A percentile compares a stretch with the other conserved stretches of the same genome.
phyloP scores from a whole-genome alignment of 2,888 invertebrate species.

The Pemphredon lugubris region DNA sequence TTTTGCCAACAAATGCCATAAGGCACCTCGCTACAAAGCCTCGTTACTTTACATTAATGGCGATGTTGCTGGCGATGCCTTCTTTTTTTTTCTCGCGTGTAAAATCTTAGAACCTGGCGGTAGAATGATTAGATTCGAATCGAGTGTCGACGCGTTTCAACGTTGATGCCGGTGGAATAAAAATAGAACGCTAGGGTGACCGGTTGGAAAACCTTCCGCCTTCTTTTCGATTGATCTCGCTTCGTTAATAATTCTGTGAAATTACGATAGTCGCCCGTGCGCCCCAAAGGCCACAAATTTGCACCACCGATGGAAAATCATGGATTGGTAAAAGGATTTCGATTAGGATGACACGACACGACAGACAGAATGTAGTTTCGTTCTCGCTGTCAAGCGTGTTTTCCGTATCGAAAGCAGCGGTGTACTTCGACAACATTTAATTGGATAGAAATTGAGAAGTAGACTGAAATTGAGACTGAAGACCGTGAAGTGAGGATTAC shows the following conservation, averaged over 20 bases:
- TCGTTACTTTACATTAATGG: slow-evolving; percentile 49
- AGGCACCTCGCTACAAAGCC: slow-evolving; percentile 56
- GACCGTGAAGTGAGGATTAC: slow-evolving; percentile 54
- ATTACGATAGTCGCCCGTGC: neutral
- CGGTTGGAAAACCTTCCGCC: neutral
- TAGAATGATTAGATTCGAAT: slow-evolving; percentile 38
- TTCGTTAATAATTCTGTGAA: neutral
- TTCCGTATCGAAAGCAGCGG: neutral
- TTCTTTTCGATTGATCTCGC: neutral
- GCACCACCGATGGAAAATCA: no score
- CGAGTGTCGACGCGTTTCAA: neutral
- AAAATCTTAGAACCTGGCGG: slow-evolving; percentile 34
- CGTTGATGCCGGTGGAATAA: slow-evolving; percentile 14
- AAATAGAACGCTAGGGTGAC: slow-evolving; percentile 19
- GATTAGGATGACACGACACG: no score
- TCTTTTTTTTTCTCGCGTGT: slow-evolving; percentile 16
- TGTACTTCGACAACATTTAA: slow-evolving; percentile 40
- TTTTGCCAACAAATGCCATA: slow-evolving; percentile 70
- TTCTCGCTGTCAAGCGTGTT: neutral
- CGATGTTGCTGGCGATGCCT: slow-evolving; percentile 29
- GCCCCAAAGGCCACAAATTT: no score
- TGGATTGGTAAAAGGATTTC: no score
- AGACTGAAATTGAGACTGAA: slow-evolving; percentile 54
- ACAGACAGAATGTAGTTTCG: neutral
- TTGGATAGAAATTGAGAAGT: slow-evolving; percentile 47